phyloP scores from a whole-genome alignment of 2,888 invertebrate genomes.

The Sycophila texana region DNA sequence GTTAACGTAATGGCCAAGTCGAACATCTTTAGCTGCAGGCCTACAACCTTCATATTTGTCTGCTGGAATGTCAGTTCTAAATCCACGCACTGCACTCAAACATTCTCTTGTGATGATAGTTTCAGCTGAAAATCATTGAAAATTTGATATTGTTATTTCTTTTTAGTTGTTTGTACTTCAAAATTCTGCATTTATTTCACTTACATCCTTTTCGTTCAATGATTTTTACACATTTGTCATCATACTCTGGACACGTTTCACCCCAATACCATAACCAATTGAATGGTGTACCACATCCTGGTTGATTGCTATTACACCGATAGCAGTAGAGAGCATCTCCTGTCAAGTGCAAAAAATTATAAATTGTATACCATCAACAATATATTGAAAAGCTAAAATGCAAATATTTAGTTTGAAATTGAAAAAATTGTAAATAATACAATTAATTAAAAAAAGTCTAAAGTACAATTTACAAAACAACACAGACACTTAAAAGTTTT shows the following conservation, averaged over 20 bases:
- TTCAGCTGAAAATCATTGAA: conserved; percentile 79
- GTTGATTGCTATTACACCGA: conserved; percentile 91
- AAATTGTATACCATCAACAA: no score
- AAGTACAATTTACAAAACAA: no score
- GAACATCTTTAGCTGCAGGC: conserved; percentile 86
- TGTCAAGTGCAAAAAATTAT: conserved; percentile 17
- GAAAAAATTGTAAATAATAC: background rate
- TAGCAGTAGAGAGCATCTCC: conserved; percentile 88
- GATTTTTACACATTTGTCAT: conserved; percentile 93
- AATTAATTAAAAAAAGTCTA: background rate
- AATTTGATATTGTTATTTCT: conserved; percentile 19
- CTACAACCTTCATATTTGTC: conserved; percentile 95
- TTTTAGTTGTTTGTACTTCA: background rate
- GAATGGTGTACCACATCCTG: conserved; percentile 90
- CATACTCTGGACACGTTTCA: conserved; percentile 87
- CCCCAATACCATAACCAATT: conserved; percentile 89
- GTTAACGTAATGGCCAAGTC: conserved; percentile 90
- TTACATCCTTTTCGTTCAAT: conserved; percentile 90
- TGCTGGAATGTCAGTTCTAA: conserved; percentile 91
- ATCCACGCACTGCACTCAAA: conserved; percentile 85
- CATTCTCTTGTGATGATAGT: conserved; percentile 90
- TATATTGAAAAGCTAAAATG: no score
- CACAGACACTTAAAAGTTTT: background rate
- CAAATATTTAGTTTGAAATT: no score
- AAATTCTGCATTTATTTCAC: conserved; percentile 11